These are phyloP conservation scores for Micronycteris hirsuta DNA, from an alignment of 2,113 vertebrate species.

Conservation along the genomic window DNA sequence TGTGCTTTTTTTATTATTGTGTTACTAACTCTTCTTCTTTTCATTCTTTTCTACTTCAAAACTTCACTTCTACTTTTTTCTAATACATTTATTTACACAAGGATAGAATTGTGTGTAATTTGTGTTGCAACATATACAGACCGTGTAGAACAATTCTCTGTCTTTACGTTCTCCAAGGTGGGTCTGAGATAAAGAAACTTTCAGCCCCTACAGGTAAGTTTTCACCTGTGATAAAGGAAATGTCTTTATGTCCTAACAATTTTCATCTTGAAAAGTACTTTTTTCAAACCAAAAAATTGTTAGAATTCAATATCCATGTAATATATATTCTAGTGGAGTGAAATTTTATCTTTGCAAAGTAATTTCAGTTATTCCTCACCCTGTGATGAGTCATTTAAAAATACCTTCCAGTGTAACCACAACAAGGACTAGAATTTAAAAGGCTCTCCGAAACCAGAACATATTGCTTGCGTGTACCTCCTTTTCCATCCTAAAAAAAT, in stretches of 20 bases:
- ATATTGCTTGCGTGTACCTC: not conserved
- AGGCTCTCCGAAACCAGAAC: not conserved
- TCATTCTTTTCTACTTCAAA: not conserved
- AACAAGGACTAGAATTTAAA: constrained; percentile 3
- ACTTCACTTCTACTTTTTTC: not conserved
- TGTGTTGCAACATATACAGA: not conserved
- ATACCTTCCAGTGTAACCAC: not conserved
- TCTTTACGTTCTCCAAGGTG: not conserved
- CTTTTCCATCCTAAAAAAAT: not conserved
- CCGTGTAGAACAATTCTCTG: not conserved
- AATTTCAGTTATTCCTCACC: constrained; percentile 9
- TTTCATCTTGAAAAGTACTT: not conserved
- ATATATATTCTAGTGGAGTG: not conserved
- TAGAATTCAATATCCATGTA: not conserved
- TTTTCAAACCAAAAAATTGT: not conserved
- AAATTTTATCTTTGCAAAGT: constrained; percentile 18
- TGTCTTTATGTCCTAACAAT: not conserved
- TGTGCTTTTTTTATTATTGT: not conserved
- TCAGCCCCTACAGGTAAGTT: not conserved
- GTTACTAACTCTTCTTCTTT: not conserved
- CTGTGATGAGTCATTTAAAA: not conserved
- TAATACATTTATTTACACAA: not conserved
- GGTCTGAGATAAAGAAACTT: not conserved
- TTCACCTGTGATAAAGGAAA: not conserved
- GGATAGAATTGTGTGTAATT: not conserved